Evolutionary conservation across 1,140 invertebrate genomes (phyloP).

Genomic region (Octopus bimaculoides): DNA sequence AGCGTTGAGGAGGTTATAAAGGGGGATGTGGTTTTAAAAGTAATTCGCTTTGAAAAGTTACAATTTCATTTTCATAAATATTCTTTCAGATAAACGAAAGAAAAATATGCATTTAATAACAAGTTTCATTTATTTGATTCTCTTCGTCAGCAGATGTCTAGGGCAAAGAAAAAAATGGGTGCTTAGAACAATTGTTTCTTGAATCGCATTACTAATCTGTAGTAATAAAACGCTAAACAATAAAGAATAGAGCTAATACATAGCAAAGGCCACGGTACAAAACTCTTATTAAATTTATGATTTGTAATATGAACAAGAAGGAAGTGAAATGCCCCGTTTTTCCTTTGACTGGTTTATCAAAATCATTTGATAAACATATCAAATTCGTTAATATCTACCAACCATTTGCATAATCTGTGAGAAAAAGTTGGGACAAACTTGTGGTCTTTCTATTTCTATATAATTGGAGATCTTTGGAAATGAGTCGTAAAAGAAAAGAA

Average conservation of each 20-base stretch:
- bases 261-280: background rate
- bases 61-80: no score
- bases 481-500: no score
- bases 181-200: conserved; percentile 1
- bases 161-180: background rate
- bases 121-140: background rate
- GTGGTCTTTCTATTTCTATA: no score
- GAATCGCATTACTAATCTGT: conserved; percentile 4
- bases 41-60: no score
- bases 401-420: background rate
- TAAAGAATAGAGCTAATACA: background rate
- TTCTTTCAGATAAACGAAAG: background rate
- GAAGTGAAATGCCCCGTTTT: background rate
- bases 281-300: conserved; percentile 4
- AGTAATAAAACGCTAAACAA: conserved; percentile 2
- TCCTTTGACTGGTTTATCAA: background rate
- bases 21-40: no score
- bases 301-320: background rate
- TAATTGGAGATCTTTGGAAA: no score
- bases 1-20: no score
- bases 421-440: background rate
- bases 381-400: background rate
- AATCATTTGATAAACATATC: background rate
- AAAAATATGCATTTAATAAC: conserved; percentile 6
- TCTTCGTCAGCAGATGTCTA: no score